These are phyloP conservation scores for Caenorhabditis tropicalis DNA, from an alignment of 1,140 invertebrate species.

Conservation along the genomic window DNA sequence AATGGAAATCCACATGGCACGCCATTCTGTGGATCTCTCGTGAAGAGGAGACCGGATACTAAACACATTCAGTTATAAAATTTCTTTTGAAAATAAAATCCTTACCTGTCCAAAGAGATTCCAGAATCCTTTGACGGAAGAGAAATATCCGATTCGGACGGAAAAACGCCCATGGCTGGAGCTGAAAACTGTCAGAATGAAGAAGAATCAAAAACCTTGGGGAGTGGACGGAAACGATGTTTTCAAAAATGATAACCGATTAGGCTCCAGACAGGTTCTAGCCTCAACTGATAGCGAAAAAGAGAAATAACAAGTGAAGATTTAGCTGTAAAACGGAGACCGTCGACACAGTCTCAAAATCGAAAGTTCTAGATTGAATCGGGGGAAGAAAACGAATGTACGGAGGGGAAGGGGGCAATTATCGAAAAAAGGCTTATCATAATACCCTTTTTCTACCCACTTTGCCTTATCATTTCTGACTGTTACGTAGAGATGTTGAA, in stretches of 20 bases:
- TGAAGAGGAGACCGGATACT: neutral
- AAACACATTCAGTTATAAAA: neutral
- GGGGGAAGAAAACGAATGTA: neutral
- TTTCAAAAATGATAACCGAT: neutral
- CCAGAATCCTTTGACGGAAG: neutral
- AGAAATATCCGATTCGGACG: neutral
- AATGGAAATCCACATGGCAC: conserved; percentile 37
- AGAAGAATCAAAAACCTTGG: neutral
- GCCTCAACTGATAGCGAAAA: neutral
- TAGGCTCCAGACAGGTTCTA: neutral
- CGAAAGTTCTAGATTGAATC: conserved; percentile 13
- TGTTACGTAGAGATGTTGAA: neutral
- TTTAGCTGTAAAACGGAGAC: neutral
- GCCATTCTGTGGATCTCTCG: conserved; percentile 33
- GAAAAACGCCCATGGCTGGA: neutral
- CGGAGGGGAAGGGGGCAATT: neutral
- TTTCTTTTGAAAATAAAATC: neutral
- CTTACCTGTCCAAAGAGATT: conserved; percentile 18
- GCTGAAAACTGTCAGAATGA: neutral
- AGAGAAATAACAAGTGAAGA: neutral
- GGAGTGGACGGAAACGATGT: neutral
- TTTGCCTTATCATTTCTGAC: neutral
- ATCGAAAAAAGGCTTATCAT: neutral
- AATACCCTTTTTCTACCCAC: neutral
- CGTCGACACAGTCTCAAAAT: neutral